Conservation (phyloP, 2,888 invertebrate species). For the Zygothrica quintamaculata region DNA sequence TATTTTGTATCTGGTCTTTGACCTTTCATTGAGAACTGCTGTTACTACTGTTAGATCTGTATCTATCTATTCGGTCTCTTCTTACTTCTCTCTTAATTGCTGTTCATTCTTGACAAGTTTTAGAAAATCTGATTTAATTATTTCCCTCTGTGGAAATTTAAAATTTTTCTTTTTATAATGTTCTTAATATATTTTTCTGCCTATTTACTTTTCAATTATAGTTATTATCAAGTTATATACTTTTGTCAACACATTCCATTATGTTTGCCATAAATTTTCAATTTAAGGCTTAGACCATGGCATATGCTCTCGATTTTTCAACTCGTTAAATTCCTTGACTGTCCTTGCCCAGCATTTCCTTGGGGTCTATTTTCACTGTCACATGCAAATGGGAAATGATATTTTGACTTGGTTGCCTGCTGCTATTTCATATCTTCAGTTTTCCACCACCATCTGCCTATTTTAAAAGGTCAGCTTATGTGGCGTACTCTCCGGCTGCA, state of each 20-base stretch:
- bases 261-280: background rate
- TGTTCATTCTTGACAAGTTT: too few relatives aligned
- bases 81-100: too few relatives aligned
- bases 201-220: too few relatives aligned
- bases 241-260: background rate
- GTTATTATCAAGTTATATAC: background rate
- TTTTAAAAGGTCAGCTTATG: conserved; percentile 51
- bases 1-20: background rate
- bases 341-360: conserved; percentile 41
- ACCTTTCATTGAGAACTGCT: background rate
- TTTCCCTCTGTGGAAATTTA: too few relatives aligned
- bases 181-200: too few relatives aligned
- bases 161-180: too few relatives aligned
- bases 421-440: background rate
- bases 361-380: conserved; percentile 39
- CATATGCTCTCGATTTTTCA: conserved; percentile 7
- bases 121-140: too few relatives aligned
- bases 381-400: conserved; percentile 58
- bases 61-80: too few relatives aligned
- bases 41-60: too few relatives aligned
- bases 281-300: background rate
- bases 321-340: conserved; percentile 7
- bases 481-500: conserved; percentile 23
- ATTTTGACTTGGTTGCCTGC: conserved; percentile 28
- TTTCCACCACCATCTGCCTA: conserved; percentile 1